Evolutionary conservation across 2,888 invertebrate genomes (phyloP).

Genomic region (Drepana falcataria): DNA sequence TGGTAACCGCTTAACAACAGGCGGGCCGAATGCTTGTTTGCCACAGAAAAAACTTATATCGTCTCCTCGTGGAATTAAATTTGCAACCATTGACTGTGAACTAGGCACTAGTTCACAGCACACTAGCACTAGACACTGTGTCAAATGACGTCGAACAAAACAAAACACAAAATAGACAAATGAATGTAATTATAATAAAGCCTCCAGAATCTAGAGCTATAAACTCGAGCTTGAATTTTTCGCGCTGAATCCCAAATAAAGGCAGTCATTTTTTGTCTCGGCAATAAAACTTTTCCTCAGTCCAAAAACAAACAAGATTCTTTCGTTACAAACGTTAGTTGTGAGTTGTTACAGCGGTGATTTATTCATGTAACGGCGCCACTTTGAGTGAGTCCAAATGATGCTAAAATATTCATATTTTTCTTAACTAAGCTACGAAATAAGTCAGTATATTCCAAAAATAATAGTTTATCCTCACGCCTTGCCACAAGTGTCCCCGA

Average conservation of each 20-base stretch:
- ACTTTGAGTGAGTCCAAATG: constrained; percentile 6
- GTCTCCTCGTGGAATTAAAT: no score
- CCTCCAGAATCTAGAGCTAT: not conserved
- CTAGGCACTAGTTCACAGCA: no score
- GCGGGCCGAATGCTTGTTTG: no score
- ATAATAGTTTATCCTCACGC: not conserved
- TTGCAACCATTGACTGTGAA: no score
- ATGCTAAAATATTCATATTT: not conserved
- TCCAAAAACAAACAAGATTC: constrained; percentile 16
- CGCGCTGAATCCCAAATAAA: constrained; percentile 12
- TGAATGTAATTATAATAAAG: not conserved
- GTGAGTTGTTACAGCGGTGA: constrained; percentile 17
- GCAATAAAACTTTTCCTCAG: constrained; percentile 15
- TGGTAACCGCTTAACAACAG: no score
- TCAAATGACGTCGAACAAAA: no score
- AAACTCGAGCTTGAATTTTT: constrained; percentile 7
- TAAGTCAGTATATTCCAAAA: no score
- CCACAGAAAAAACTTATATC: no score
- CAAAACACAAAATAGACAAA: not conserved
- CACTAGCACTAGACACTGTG: no score
- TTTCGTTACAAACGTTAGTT: constrained; percentile 17
- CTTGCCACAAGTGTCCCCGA: no score
- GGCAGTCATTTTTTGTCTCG: constrained; percentile 9
- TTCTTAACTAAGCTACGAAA: not conserved
- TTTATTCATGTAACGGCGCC: constrained; percentile 11